Evolutionary conservation across 2,888 invertebrate species (phyloP).

Genomic region (Chromoteleia sp.): DNA sequence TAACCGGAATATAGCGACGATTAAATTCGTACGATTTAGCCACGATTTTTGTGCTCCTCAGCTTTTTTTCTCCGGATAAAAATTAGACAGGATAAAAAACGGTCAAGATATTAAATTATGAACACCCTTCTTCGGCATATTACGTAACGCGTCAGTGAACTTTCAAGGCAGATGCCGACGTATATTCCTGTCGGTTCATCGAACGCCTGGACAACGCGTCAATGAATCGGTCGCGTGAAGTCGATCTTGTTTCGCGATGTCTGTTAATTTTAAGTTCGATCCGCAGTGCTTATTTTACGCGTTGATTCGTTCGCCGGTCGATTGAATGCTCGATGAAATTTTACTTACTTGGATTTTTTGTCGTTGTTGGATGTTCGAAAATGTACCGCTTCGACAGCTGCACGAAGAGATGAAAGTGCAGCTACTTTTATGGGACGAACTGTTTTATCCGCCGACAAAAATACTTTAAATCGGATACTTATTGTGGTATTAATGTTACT

Average conservation of each 20-base stretch:
- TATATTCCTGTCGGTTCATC: slow-evolving; percentile 43
- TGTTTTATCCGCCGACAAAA: slow-evolving; percentile 1
- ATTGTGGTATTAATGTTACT: neutral
- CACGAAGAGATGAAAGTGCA: neutral
- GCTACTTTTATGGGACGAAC: neutral
- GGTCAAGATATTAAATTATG: slow-evolving; percentile 37
- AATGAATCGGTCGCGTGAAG: slow-evolving; percentile 33
- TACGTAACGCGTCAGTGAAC: slow-evolving; percentile 41
- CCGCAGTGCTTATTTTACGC: slow-evolving; percentile 21
- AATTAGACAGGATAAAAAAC: slow-evolving; percentile 12
- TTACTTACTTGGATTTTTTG: slow-evolving; percentile 8
- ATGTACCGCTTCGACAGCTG: neutral
- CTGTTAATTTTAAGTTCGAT: slow-evolving; percentile 47
- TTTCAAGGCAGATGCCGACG: slow-evolving; percentile 14
- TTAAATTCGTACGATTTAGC: too few species aligned
- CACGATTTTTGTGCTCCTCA: too few species aligned
- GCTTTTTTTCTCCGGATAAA: neutral
- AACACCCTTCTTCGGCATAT: slow-evolving; percentile 18
- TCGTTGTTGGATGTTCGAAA: slow-evolving; percentile 5
- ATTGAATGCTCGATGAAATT: slow-evolving; percentile 1
- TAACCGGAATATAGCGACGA: too few species aligned
- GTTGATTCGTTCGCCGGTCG: slow-evolving; percentile 6
- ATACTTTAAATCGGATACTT: neutral
- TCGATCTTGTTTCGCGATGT: slow-evolving; percentile 30
- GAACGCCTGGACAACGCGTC: slow-evolving; percentile 37